Evolutionary conservation across 2,888 invertebrate species (phyloP).

Genomic region (Acanthosepion esculentum): DNA sequence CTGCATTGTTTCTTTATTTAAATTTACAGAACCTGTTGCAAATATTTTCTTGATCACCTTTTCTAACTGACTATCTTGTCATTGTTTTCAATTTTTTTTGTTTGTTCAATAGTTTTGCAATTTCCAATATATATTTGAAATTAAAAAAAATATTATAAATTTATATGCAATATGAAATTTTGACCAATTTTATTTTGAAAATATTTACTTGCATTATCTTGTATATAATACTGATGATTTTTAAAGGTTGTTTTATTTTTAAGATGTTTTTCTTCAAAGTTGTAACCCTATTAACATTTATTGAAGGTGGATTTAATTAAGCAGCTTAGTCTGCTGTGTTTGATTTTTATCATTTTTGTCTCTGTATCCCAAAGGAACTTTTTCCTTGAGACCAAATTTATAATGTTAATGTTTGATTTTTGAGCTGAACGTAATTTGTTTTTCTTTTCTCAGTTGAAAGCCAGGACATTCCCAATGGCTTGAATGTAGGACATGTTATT

Average conservation of each 20-base stretch:
- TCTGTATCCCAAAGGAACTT: not conserved
- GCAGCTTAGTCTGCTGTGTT: not conserved
- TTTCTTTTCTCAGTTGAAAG: not conserved
- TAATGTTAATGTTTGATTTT: not conserved
- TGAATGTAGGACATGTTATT: not conserved
- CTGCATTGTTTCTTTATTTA: too few species aligned
- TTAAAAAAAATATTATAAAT: too few species aligned
- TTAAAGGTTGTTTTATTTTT: not conserved
- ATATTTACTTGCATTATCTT: too few species aligned
- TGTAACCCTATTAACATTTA: not conserved
- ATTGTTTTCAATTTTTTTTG: not conserved
- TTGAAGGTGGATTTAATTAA: not conserved
- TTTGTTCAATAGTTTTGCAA: not conserved
- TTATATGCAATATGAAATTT: too few species aligned
- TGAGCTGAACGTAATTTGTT: not conserved
- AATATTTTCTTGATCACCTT: too few species aligned
- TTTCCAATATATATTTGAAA: too few species aligned
- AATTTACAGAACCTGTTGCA: too few species aligned
- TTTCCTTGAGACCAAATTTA: too few species aligned
- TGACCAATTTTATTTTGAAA: too few species aligned
- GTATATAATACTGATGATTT: too few species aligned
- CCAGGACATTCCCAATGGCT: not conserved
- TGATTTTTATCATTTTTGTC: not conserved
- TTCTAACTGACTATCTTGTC: too few species aligned
- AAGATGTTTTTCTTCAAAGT: not conserved